Conservation (phyloP, 2,888 invertebrate species). For the Platerodrilus igneus region DNA sequence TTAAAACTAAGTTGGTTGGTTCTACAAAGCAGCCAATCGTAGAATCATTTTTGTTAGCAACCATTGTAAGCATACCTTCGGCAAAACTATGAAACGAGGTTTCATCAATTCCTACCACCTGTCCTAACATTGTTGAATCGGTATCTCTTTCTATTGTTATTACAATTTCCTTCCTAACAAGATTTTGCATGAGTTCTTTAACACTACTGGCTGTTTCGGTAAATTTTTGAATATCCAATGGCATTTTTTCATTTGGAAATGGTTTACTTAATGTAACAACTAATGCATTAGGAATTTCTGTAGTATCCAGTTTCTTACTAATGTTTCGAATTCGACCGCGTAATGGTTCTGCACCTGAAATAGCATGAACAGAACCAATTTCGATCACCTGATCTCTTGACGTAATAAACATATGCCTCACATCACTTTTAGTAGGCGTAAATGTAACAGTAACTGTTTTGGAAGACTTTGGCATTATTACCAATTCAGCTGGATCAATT, state of each 20-base stretch:
- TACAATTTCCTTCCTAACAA: conserved; percentile 39
- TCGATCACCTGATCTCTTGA: conserved; percentile 35
- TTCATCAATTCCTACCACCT: conserved; percentile 37
- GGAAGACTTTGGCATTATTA: conserved; percentile 38
- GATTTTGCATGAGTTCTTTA: conserved; percentile 35
- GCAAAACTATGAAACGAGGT: conserved; percentile 40
- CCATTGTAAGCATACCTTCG: conserved; percentile 27
- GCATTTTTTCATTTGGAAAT: conserved; percentile 38
- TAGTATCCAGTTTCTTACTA: conserved; percentile 31
- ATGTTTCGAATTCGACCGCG: conserved; percentile 40
- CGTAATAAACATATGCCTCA: conserved; percentile 32
- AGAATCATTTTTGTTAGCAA: conserved; percentile 4
- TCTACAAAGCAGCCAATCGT: conserved; percentile 18
- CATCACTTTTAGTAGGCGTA: conserved; percentile 37
- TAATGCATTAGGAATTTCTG: conserved; percentile 31
- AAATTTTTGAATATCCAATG: conserved; percentile 36
- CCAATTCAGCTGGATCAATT: conserved; percentile 36
- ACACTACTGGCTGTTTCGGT: conserved; percentile 37
- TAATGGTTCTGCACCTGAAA: conserved; percentile 41
- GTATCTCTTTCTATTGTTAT: conserved; percentile 43
- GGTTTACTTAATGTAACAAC: conserved; percentile 31
- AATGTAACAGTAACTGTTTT: conserved; percentile 37
- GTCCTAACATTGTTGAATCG: conserved; percentile 37
- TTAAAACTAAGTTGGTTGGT: conserved; percentile 19
- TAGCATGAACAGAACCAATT: conserved; percentile 39